phyloP scores from a whole-genome alignment of 2,113 vertebrate genomes.

The Condylura cristata region DNA sequence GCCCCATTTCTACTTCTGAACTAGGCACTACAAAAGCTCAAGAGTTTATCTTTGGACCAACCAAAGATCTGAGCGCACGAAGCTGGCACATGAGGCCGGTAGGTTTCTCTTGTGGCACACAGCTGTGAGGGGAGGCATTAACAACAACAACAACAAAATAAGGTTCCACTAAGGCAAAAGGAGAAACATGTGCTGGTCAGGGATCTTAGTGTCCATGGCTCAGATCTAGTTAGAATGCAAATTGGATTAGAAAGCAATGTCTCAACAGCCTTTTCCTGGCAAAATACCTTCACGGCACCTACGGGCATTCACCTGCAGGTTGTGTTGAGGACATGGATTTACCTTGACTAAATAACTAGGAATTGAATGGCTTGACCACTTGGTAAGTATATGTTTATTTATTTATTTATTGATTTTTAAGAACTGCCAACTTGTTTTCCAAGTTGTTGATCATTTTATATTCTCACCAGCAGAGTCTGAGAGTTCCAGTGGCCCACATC shows the following conservation, averaged over 20 bases:
- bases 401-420: not conserved
- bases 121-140: not conserved
- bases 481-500: too few relatives aligned
- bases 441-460: not conserved
- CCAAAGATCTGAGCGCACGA: not conserved
- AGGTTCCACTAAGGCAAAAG: not conserved
- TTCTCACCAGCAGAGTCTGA: too few relatives aligned
- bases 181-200: not conserved
- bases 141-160: too few relatives aligned
- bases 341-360: too few relatives aligned
- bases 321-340: too few relatives aligned
- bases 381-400: too few relatives aligned
- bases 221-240: not conserved
- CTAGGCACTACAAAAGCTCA: not conserved
- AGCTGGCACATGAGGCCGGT: not conserved
- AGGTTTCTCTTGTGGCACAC: too few relatives aligned
- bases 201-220: not conserved
- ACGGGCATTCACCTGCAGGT: too few relatives aligned
- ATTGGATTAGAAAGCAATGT: not conserved
- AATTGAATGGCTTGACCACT: too few relatives aligned
- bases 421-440: not conserved
- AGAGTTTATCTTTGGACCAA: not conserved
- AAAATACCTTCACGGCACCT: not conserved
- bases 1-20: not conserved
- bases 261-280: not conserved